Evolutionary conservation across 2,888 invertebrate species (phyloP).

Genomic region (Leptogaster cylindrica): DNA sequence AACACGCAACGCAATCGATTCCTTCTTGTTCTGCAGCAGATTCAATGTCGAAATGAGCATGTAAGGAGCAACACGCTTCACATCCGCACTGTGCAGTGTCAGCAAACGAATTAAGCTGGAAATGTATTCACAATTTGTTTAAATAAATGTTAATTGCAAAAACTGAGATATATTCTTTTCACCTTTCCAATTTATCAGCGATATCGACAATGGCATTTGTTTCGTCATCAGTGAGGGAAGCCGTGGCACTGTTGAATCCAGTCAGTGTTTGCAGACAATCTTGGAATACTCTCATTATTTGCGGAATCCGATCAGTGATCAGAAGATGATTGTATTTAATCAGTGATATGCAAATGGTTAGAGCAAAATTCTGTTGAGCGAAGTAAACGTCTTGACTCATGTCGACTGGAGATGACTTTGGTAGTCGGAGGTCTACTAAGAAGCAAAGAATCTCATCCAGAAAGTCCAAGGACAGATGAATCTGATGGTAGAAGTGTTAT

Average conservation of each 20-base stretch:
- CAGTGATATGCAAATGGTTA: slow-evolving; percentile 53
- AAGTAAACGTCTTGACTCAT: slow-evolving; percentile 52
- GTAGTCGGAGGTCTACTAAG: slow-evolving; percentile 57
- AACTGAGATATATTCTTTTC: no score
- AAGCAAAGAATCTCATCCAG: slow-evolving; percentile 57
- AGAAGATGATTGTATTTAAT: slow-evolving; percentile 54
- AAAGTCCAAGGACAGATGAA: slow-evolving; percentile 55
- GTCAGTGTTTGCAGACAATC: slow-evolving; percentile 57
- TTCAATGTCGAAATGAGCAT: slow-evolving; percentile 56
- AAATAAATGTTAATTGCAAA: no score
- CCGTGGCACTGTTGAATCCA: no score
- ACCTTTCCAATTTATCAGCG: slow-evolving; percentile 55
- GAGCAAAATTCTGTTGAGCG: slow-evolving; percentile 51
- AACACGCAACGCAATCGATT: no score
- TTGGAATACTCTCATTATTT: slow-evolving; percentile 56
- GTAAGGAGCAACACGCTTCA: slow-evolving; percentile 60
- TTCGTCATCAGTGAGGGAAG: slow-evolving; percentile 53
- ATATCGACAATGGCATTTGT: slow-evolving; percentile 55
- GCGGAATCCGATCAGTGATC: slow-evolving; percentile 57
- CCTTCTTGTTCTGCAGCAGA: no score
- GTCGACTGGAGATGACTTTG: slow-evolving; percentile 52
- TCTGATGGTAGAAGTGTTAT: slow-evolving; percentile 44
- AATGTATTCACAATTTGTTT: no score
- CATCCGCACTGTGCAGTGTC: slow-evolving; percentile 52
- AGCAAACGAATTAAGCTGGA: slow-evolving; percentile 55